A percentile compares a stretch with the other conserved stretches of the same genome.
Conservation (phyloP, 2,888 invertebrate species). For the Antheraea yamamai region DNA sequence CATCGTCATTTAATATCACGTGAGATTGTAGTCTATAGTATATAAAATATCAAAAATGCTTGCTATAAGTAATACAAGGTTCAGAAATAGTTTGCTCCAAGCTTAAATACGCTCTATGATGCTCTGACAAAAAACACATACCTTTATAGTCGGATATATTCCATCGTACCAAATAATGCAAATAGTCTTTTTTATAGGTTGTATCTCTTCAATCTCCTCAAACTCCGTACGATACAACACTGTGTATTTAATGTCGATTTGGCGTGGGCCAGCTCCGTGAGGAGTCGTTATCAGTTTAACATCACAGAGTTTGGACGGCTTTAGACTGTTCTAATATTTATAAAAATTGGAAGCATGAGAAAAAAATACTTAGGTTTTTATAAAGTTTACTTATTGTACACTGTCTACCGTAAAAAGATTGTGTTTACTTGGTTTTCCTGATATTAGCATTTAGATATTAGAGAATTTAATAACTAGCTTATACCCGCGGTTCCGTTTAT, state of each 20-base stretch:
- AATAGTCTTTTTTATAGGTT: conserved; percentile 62
- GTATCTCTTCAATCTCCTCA: conserved; percentile 66
- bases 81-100: too few species aligned
- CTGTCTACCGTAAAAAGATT: too few species aligned
- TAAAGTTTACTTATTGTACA: too few species aligned
- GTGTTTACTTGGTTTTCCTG: too few species aligned
- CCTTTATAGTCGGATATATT: conserved; percentile 73
- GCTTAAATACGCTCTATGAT: not conserved
- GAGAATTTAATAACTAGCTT: too few species aligned
- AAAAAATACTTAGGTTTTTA: not conserved
- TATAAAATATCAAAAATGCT: too few species aligned
- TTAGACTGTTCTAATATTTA: conserved; percentile 61
- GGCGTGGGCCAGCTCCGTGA: conserved; percentile 64
- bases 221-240: conserved; percentile 65
- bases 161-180: conserved; percentile 74
- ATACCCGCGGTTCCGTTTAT: too few species aligned
- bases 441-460: too few species aligned
- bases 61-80: too few species aligned
- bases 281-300: conserved; percentile 61
- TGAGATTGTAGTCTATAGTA: too few species aligned
- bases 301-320: conserved; percentile 62
- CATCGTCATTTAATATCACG: too few species aligned
- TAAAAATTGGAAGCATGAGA: not conserved
- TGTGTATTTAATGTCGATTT: conserved; percentile 61
- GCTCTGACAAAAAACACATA: conserved; percentile 27